Evolutionary conservation across 1,140 invertebrate species (phyloP).

Genomic region (Chlorops oryzae): DNA sequence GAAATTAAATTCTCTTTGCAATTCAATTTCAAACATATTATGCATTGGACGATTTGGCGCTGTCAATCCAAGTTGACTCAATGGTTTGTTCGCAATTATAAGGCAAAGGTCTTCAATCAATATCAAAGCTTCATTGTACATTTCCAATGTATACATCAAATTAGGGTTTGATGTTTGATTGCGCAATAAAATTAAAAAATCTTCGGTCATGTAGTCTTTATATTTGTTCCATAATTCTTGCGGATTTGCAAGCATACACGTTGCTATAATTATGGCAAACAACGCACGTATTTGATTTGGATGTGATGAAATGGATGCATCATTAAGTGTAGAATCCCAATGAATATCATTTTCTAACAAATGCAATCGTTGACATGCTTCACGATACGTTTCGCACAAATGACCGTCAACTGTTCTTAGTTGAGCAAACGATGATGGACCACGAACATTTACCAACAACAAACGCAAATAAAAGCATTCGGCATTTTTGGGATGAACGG

Average conservation of each 20-base stretch:
- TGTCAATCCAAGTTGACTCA: slow-evolving; percentile 30
- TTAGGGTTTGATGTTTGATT: too few species aligned
- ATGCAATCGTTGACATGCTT: slow-evolving; percentile 38
- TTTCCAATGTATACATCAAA: too few species aligned
- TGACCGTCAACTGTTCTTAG: slow-evolving; percentile 44
- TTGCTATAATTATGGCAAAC: slow-evolving; percentile 44
- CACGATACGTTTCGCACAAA: slow-evolving; percentile 40
- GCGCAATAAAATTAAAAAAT: too few species aligned
- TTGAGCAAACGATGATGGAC: slow-evolving; percentile 44
- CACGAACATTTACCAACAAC: slow-evolving; percentile 42
- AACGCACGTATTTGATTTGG: slow-evolving; percentile 45
- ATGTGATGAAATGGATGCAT: slow-evolving; percentile 28
- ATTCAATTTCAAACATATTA: slow-evolving; percentile 22
- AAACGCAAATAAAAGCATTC: slow-evolving; percentile 48
- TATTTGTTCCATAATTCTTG: slow-evolving; percentile 38
- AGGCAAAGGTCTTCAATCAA: slow-evolving; percentile 30
- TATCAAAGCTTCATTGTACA: slow-evolving; percentile 28
- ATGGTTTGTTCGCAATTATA: slow-evolving; percentile 20
- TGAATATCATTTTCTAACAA: slow-evolving; percentile 41
- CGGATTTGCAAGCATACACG: slow-evolving; percentile 32
- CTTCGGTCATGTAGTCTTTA: slow-evolving; percentile 30
- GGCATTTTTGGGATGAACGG: slow-evolving; percentile 37
- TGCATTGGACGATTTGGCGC: slow-evolving; percentile 26
- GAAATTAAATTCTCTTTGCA: slow-evolving; percentile 17
- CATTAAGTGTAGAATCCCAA: slow-evolving; percentile 37